Conservation (phyloP, 2,113 vertebrate genomes). For the Lasiurus borealis region DNA sequence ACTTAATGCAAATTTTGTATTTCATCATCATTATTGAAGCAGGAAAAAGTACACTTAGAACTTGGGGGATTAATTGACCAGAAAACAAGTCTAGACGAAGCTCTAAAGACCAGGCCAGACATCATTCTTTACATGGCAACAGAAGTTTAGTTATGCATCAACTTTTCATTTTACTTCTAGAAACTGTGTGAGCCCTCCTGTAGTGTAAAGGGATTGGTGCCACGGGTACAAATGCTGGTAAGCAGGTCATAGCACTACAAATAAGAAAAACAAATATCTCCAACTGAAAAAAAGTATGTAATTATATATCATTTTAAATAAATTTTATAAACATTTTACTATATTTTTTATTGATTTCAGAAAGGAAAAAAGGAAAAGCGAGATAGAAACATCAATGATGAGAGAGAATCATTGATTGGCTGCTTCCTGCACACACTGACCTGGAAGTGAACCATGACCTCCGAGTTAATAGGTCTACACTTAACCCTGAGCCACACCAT, state of each 20-base stretch:
- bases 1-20: not conserved
- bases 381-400: no score
- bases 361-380: no score
- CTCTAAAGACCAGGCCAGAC: not conserved
- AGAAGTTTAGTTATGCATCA: not conserved
- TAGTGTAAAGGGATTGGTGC: not conserved
- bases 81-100: not conserved
- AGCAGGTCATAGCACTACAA: not conserved
- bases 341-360: no score
- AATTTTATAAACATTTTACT: no score
- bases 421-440: no score
- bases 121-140: not conserved
- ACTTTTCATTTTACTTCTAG: not conserved
- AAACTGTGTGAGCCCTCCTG: not conserved
- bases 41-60: not conserved
- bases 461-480: no score
- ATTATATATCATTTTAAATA: not conserved
- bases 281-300: not conserved
- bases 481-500: no score
- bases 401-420: no score
- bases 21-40: constrained; percentile 21
- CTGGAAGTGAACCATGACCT: no score
- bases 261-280: not conserved
- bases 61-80: not conserved
- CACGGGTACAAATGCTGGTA: not conserved